phyloP scores from a whole-genome alignment of 2,113 vertebrate genomes.

The Rhodinocichla rosea region DNA sequence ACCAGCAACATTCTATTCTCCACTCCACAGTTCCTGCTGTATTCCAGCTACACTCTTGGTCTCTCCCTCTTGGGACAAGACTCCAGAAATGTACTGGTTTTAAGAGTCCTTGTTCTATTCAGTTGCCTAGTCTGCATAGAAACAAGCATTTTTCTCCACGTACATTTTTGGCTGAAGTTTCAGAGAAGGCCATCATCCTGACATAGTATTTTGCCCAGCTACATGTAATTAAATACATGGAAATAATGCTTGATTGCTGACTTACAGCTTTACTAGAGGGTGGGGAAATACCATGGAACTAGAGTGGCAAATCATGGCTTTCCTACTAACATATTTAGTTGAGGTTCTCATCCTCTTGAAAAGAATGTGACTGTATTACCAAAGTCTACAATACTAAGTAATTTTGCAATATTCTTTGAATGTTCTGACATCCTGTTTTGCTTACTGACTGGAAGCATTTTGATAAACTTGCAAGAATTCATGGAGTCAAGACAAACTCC shows the following conservation, averaged over 20 bases:
- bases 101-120: not conserved
- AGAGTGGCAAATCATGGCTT: not conserved
- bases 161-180: not conserved
- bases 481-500: not conserved
- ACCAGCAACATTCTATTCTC: not conserved
- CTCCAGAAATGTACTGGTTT: not conserved
- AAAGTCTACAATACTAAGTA: not conserved
- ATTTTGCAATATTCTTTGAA: not conserved
- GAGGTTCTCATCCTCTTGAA: not conserved
- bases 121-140: not conserved
- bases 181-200: not conserved
- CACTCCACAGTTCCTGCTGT: not conserved
- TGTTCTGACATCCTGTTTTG: not conserved
- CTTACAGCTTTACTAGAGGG: not conserved
- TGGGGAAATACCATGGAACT: not conserved
- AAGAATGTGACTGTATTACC: not conserved
- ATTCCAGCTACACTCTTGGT: not conserved
- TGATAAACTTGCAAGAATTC: not conserved
- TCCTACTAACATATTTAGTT: not conserved
- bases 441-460: not conserved
- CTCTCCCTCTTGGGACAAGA: not conserved
- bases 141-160: not conserved
- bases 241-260: not conserved
- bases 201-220: not conserved
- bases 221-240: not conserved